Evolutionary conservation across 2,113 vertebrate species (phyloP), one percentile per base, ranked within the genome.

Genomic region (Hyperoodon ampullatus): DNA sequence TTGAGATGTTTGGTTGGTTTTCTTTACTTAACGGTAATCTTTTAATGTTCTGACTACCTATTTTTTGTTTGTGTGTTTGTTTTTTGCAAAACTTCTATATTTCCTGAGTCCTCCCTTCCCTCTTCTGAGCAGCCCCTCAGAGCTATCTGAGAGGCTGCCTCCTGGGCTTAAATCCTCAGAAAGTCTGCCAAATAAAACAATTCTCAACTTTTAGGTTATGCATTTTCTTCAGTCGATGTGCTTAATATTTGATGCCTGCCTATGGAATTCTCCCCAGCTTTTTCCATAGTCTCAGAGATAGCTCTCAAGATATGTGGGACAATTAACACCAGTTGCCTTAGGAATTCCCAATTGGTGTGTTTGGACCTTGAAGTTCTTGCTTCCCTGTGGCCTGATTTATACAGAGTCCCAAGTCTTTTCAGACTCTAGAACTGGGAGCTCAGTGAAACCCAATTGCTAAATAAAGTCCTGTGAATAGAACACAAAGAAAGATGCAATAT

Each of bases 261-360:
- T 95, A 16, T 87, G 71, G 33, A 95, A 65, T 91, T 87, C 60
- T 88, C 90, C 44, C 28, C 58, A 88, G 65, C 44, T 88, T 83
- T 58, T 13, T 24, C 66, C 44, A 42, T 33, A 61, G 6, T 88
- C 30, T 65, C 75, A 83, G 33, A 88, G 26, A 81, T n/a, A 63
- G 9, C 47, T 80, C 21, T 47, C 53, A 71, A 74, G 71, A 63
- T 77, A 50, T 87, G 39, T 60, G 75, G 16, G 15, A 75, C 8
- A 47, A 21, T 90, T 47, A 86, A 18, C 24, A 92, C 70, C 19
- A 82, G 5, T 66, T 81, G 35, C 50, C 55, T 94, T 75, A 93
- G 39, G 8, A 65, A 81, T 81, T 93, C 39, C 39, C 13, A 80
- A 4, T 18, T 77, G 72, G 23, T 35, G 21, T 88, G 8, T 80